These are phyloP conservation scores for Mycalesis mineus DNA, from an alignment of 2,888 invertebrate genomes.

Conservation along the genomic window DNA sequence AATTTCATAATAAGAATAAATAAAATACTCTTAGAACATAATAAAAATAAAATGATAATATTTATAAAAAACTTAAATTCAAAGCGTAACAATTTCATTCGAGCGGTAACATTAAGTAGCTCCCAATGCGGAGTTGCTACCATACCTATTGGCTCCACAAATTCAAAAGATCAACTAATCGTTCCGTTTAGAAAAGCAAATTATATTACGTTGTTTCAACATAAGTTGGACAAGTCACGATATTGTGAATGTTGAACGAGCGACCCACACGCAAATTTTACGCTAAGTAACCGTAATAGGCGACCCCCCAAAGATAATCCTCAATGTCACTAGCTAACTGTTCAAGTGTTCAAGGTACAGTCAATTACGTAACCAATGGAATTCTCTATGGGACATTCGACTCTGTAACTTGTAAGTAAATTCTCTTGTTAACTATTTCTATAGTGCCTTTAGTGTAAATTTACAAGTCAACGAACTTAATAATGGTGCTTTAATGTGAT, in stretches of 20 bases:
- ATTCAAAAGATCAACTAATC: slow-evolving; percentile 11
- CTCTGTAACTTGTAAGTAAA: neutral
- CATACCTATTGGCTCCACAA: slow-evolving; percentile 18
- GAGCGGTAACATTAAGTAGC: neutral
- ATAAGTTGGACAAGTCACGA: slow-evolving; percentile 62
- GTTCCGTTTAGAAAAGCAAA: slow-evolving; percentile 27
- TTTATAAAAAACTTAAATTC: no score
- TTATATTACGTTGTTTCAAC: slow-evolving; percentile 56
- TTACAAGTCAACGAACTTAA: neutral
- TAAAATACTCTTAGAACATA: no score
- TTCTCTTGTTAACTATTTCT: neutral
- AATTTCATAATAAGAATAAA: no score
- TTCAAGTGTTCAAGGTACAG: slow-evolving; percentile 14
- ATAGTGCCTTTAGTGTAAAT: neutral
- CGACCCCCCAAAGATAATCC: slow-evolving; percentile 36
- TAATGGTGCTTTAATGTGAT: no score
- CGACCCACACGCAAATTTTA: slow-evolving; percentile 58
- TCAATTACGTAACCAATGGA: slow-evolving; percentile 7
- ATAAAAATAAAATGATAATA: no score
- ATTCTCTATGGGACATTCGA: neutral
- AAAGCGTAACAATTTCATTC: no score
- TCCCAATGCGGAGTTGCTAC: neutral
- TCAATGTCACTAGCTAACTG: slow-evolving; percentile 18
- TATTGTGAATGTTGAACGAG: slow-evolving; percentile 50
- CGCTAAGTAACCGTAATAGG: slow-evolving; percentile 44